Base-by-base conservation (phyloP, 2,797 vertebrate species). In the Dromococcyx pavoninus region DNA sequence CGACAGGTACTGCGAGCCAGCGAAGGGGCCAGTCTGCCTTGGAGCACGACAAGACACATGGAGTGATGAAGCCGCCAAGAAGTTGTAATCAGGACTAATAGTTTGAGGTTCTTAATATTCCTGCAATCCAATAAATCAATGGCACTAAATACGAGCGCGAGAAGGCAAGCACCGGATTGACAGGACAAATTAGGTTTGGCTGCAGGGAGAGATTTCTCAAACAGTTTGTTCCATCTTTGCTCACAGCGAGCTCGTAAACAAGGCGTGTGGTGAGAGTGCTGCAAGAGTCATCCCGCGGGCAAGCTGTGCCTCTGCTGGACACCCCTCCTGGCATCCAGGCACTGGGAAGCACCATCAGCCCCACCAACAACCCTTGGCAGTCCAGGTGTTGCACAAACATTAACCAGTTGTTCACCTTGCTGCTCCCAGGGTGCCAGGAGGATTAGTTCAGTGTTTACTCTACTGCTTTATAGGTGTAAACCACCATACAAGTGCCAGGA, bases 101-200 rank as follows among this genome's bases (percentile, higher is more conserved):
- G 58, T 91, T 93, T 13, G 71, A 92, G 71, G 72, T 94, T 94
- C 92, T 95, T 91, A 96, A 96, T 95, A 95, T 86, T 92, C 93
- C 89, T 82, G 71, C 79, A 56, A 95, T 87, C 86, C 89, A 60
- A 92, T 89, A 96, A 92, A 87, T 91, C 96, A 94, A 81, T 91
- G 93, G 72, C 2, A 9, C 86, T 94, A 92, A 94, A 91, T 41
- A 94, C 44, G 4, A 92, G 93, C 6, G 6, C 18, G 6, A 93
- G 66, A 92, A 93, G 78, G 91, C 18, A 1, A 91, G 90, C 64
- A 10, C 60, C 12, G 46, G 87, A 94, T 82, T 94, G 93, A 88
- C 77, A 92, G 70, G 89, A 46, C 37, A 94, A 88, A 96, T 93
- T 77, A 86, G 76, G 85, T 32, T 39, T 12, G 57, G 91, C 77